A percentile compares a stretch with the other conserved stretches of the same genome.
Conservation (phyloP, 2,113 vertebrate genomes). For the Gila orcuttii region DNA sequence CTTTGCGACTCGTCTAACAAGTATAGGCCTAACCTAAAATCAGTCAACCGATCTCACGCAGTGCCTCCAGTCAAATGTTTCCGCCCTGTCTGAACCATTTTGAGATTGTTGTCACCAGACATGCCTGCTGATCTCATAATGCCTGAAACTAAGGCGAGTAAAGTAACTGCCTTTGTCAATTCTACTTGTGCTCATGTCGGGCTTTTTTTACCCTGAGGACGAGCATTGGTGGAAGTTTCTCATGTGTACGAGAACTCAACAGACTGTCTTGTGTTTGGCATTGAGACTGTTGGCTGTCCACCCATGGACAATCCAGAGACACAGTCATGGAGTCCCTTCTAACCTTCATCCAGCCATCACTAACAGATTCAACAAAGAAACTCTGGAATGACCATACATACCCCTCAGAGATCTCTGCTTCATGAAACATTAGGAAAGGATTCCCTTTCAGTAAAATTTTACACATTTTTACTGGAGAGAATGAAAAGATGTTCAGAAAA, state of each 20-base stretch:
- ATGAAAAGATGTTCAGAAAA: neutral
- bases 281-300: conserved; percentile 54
- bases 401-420: neutral
- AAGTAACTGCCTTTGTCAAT: conserved; percentile 22
- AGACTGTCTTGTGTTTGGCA: conserved; percentile 55
- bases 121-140: conserved; percentile 1
- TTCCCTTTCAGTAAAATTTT: neutral
- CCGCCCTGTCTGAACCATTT: neutral
- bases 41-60: neutral
- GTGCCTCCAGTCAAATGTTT: conserved; percentile 26
- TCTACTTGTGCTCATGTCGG: conserved; percentile 8
- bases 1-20: neutral
- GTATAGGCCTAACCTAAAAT: neutral
- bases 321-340: conserved; percentile 2
- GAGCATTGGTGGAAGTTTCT: conserved; percentile 29
- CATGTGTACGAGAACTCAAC: conserved; percentile 40
- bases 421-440: conserved; percentile 7
- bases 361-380: conserved; percentile 46
- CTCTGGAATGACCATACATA: conserved; percentile 12
- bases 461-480: neutral
- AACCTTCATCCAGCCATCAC: conserved; percentile 16
- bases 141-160: conserved; percentile 2
- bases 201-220: neutral
- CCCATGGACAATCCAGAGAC: conserved; percentile 46
- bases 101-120: conserved; percentile 8